Evolutionary conservation across 2,888 invertebrate genomes (phyloP), one percentile per base, ranked within the genome.

Genomic region (Entomobrya proxima): DNA sequence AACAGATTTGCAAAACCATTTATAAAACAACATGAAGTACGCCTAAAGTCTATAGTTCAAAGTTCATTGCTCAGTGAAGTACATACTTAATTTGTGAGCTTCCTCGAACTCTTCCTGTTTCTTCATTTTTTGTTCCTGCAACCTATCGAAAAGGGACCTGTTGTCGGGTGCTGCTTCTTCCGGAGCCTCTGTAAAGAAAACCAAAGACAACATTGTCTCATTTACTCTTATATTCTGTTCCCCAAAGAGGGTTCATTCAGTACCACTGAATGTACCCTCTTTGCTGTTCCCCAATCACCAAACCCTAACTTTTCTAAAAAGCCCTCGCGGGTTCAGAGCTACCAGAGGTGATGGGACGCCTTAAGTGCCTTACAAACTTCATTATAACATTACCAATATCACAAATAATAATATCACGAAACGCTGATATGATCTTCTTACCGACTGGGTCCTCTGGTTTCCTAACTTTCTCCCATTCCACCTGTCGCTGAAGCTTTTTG

Each of bases 401-500:
- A n/a, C n/a, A n/a, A n/a, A n/a, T n/a, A n/a, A n/a, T n/a, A n/a
- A n/a, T n/a, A n/a, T n/a, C n/a, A n/a, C n/a, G n/a, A n/a, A n/a
- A n/a, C n/a, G n/a, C n/a, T n/a, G n/a, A n/a, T n/a, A n/a, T n/a
- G n/a, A n/a, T n/a, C n/a, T n/a, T 74, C 27, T 50, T 24, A 98
- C 98, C 97, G 93, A 95, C 89, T 11, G 98, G 98, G 91, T 98
- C 96, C 90, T 97, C 96, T 37, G 96, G 95, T 85, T 95, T 95
- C 89, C 99, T 94, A 0, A 98, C 98, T 93, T 95, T 96, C 90
- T 98, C 98, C 98, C 98, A 98, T 94, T 98, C 98, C 92, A 97
- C 97, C 92, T 98, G 98, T 2, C 98, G 94, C 88, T 94, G 93
- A 91, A 95, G 94, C 75, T 96, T 94, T 47, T 95, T 95, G 91